phyloP scores from a whole-genome alignment of 2,888 invertebrate species.

The Patella pellucida region DNA sequence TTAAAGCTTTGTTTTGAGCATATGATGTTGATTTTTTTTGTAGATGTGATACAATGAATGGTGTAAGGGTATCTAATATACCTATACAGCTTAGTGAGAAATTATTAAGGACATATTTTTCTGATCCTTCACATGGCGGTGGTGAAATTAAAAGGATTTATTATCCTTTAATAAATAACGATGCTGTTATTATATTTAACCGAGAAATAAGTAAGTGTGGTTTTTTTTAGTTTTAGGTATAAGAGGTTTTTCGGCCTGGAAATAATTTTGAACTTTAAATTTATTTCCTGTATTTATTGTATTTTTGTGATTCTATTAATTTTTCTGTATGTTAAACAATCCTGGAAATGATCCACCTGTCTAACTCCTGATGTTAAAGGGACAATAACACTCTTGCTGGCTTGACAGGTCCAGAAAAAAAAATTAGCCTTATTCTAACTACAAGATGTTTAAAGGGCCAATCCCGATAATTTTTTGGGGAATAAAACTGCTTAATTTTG shows the following conservation, averaged over 20 bases:
- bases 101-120: slow-evolving; percentile 44
- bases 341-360: too few relatives aligned
- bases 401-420: too few relatives aligned
- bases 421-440: too few relatives aligned
- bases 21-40: neutral
- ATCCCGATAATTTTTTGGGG: too few relatives aligned
- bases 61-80: slow-evolving; percentile 37
- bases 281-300: too few relatives aligned
- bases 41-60: slow-evolving; percentile 23
- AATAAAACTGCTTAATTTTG: too few relatives aligned
- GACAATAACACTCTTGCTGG: too few relatives aligned
- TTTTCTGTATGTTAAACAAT: too few relatives aligned
- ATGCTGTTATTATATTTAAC: slow-evolving; percentile 50
- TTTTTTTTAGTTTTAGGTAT: neutral
- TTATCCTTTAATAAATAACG: slow-evolving; percentile 51
- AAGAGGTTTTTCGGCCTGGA: neutral
- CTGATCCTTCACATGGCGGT: slow-evolving; percentile 42
- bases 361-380: too few relatives aligned
- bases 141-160: slow-evolving; percentile 45
- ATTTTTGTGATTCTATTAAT: too few relatives aligned
- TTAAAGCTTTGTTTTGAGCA: neutral
- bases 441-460: too few relatives aligned
- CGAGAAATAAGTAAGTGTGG: slow-evolving; percentile 35
- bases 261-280: neutral
- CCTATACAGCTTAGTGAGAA: slow-evolving; percentile 30